Evolutionary conservation across 2,113 vertebrate genomes (phyloP), one percentile per base, ranked within the genome.

Genomic region (Dicentrarchus labrax): DNA sequence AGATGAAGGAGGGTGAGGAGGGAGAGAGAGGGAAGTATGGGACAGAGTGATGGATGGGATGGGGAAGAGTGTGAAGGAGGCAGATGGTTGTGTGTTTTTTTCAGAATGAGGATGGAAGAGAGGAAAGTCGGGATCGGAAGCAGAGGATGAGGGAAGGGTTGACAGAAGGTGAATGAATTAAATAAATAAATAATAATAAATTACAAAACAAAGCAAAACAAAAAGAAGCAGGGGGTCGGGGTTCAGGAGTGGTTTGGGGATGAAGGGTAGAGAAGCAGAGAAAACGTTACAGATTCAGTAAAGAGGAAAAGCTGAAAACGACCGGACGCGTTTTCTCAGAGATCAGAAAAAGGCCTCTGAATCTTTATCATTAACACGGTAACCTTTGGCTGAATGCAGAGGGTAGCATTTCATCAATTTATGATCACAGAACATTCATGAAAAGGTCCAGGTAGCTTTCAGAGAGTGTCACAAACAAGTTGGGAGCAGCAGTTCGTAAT

Each of bases 201-300:
- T 64, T 19, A 72, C 38, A 80, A 84, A 81, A 62, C 45, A 67
- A 64, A 43, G 68, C 38, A 80, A 84, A 81, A 62, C 45, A 67
- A 64, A 43, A 12, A 11, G 54, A 47, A 51, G 30, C 30, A 30
- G 30, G 48, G 83, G 79, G 41, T 45, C 45, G 53, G 80, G 86
- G 60, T 68, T 69, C 2, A 78, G 86, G 89, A 69, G 84, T 76
- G 88, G 69, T 87, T 70, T 48, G 79, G 79, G 74, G 76, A 85
- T 87, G 82, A 78, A 86, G 82, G 87, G 83, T 11, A 91, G 83
- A 89, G 74, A 91, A 56, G 86, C 86, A 93, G 86, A 94, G 62
- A 90, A 81, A 86, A 80, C 0, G 79, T 92, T 93, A 89, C 8
- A 78, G 80, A 72, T 84, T 86, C 57, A 85, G 84, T 85, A 36